Evolutionary conservation across 2,888 invertebrate genomes (phyloP), one percentile per base, ranked within the genome.

Genomic region (Heteropelma amictum): DNA sequence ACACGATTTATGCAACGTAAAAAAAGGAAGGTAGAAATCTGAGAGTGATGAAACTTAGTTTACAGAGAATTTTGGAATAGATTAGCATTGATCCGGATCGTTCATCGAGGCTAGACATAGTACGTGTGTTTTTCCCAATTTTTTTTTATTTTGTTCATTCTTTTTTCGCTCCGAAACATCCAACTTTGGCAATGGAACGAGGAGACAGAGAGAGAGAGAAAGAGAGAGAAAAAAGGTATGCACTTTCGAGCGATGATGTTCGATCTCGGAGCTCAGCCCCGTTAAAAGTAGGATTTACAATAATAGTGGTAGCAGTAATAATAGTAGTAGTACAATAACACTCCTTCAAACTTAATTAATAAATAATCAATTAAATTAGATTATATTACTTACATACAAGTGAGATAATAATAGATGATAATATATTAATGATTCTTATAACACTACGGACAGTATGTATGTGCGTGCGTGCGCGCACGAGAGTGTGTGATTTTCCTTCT

Each of bases 401-500:
- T 86, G 85, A 81, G 85, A 87, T 88, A 88, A 86, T 88, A 84
- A 88, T 89, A 86, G 86, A 87, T 87, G 86, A 87, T 87, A 88
- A 89, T 87, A 88, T 88, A 89, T 88, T 89, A 88, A 87, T 89
- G 88, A 88, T 88, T 88, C 88, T 87, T 89, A 88, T 87, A 88
- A 88, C 89, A 88, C 88, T 89, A 85, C 85, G 81, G 82, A 74
- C 69, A 83, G 83, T 79, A 80, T 79, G 80, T 78, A 73, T 78
- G 79, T 77, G 38, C 54, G 72, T 65, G 47, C 33, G 49, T 79
- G 80, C 78, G 72, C 78, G 79, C 77, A 26, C 54, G 72, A 58
- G 47, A 33, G 49, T 72, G 51, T 56, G 21, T 45, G 30, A 45
- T 51, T 58, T 68, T 58, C 14, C 42, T 60, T 53, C 17, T 65